These are phyloP conservation scores for Sinelater perroti DNA, from an alignment of 2,888 invertebrate species.

Conservation along the genomic window DNA sequence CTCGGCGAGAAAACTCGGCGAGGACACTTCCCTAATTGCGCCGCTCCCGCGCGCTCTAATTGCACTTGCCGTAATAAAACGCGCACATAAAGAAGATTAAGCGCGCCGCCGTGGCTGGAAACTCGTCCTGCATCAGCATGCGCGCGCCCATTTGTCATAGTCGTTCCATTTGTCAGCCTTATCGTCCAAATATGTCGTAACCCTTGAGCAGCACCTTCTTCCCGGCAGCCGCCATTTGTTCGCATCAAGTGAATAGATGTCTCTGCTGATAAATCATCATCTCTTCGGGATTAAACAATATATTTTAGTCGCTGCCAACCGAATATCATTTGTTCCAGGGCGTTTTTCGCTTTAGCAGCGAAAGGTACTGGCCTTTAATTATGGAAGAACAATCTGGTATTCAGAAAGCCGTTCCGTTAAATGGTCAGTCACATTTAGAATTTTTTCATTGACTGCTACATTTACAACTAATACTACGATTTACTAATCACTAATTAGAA, in stretches of 20 bases:
- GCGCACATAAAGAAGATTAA: slow-evolving; percentile 38
- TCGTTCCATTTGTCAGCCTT: slow-evolving; percentile 48
- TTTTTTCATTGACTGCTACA: no score
- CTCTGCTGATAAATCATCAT: slow-evolving; percentile 39
- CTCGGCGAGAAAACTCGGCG: slow-evolving; percentile 17
- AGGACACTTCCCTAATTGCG: slow-evolving; percentile 32
- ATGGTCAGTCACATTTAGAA: no score
- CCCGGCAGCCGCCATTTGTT: slow-evolving; percentile 42
- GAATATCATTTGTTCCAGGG: slow-evolving; percentile 40
- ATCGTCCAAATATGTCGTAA: slow-evolving; percentile 42
- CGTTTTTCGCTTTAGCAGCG: no score
- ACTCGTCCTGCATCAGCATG: slow-evolving; percentile 41
- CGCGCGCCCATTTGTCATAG: slow-evolving; percentile 46
- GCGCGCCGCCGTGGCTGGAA: slow-evolving; percentile 34
- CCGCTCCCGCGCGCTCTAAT: slow-evolving; percentile 33
- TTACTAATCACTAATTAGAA: no score
- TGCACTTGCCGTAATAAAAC: slow-evolving; percentile 36
- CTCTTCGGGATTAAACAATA: slow-evolving; percentile 45
- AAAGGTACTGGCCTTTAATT: no score
- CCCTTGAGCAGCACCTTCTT: slow-evolving; percentile 40
- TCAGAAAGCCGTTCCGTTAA: no score
- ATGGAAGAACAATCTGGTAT: no score
- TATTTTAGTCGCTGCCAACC: slow-evolving; percentile 43
- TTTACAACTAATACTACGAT: no score
- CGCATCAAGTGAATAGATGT: slow-evolving; percentile 42